Conservation (phyloP, 1,140 invertebrate species). For the Euglossa dilemma region DNA sequence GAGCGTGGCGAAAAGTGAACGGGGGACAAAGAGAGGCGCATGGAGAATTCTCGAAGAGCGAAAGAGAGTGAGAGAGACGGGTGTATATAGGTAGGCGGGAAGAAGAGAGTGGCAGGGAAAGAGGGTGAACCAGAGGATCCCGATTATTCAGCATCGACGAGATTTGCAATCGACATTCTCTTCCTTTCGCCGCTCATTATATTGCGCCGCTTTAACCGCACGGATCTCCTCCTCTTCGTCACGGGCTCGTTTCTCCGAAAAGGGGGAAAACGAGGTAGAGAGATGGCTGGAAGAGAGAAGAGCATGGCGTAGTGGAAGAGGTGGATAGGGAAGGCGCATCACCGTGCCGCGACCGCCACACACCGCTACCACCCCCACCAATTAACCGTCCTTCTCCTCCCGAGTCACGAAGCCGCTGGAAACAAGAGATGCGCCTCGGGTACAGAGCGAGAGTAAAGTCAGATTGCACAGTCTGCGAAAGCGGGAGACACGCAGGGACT, state of each 20-base stretch:
- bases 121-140: conserved; percentile 55
- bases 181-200: conserved; percentile 71
- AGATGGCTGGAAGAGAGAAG: conserved; percentile 14
- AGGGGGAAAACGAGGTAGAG: conserved; percentile 20
- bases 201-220: conserved; percentile 62
- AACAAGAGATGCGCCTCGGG: conserved; percentile 31
- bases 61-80: background rate
- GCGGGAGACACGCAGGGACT: conserved; percentile 25
- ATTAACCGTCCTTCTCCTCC: conserved; percentile 54
- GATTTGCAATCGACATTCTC: conserved; percentile 75
- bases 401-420: conserved; percentile 30
- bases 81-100: background rate
- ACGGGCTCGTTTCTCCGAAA: conserved; percentile 36
- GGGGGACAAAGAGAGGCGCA: too few species aligned
- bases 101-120: conserved; percentile 33
- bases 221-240: conserved; percentile 42
- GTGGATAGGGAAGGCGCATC: conserved; percentile 24
- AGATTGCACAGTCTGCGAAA: conserved; percentile 26
- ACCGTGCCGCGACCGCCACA: background rate
- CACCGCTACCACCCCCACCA: conserved; percentile 40
- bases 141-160: conserved; percentile 72
- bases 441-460: background rate
- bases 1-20: background rate
- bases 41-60: background rate
- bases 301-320: background rate